Evolutionary conservation across 2,113 vertebrate genomes (phyloP).

Genomic region (Aegotheles bennettii): DNA sequence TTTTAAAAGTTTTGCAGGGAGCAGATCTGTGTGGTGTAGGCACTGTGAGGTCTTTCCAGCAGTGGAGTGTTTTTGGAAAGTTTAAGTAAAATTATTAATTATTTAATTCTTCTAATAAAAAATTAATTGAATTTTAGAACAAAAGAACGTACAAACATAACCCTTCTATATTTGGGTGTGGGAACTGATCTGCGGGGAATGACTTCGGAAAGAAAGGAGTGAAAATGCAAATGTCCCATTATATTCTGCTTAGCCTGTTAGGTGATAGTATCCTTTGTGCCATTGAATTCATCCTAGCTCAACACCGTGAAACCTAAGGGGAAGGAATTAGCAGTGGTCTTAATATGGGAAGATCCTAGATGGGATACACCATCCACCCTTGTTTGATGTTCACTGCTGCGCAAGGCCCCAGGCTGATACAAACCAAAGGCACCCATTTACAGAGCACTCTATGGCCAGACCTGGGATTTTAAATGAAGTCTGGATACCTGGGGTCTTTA

Average conservation of each 20-base stretch:
- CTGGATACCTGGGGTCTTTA: background rate
- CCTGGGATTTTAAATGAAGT: background rate
- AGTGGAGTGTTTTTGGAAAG: background rate
- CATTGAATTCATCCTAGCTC: background rate
- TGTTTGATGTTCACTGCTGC: background rate
- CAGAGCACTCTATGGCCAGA: background rate
- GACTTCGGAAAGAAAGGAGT: background rate
- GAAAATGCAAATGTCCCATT: slow-evolving; percentile 1
- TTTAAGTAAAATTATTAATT: slow-evolving; percentile 34
- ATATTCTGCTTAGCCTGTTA: background rate
- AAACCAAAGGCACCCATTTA: background rate
- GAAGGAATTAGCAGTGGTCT: background rate
- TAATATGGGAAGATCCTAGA: background rate
- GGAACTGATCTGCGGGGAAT: background rate
- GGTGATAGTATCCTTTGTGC: background rate
- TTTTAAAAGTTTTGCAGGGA: slow-evolving; percentile 7
- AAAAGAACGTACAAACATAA: background rate
- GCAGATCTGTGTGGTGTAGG: background rate
- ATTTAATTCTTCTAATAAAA: slow-evolving; percentile 43
- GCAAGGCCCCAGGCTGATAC: no score
- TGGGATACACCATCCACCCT: background rate
- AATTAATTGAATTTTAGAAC: slow-evolving; percentile 52
- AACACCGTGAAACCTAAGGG: background rate
- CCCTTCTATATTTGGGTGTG: slow-evolving; percentile 14
- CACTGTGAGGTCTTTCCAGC: background rate